phyloP scores from a whole-genome alignment of 1,140 invertebrate genomes.

The Nilaparvata lugens region DNA sequence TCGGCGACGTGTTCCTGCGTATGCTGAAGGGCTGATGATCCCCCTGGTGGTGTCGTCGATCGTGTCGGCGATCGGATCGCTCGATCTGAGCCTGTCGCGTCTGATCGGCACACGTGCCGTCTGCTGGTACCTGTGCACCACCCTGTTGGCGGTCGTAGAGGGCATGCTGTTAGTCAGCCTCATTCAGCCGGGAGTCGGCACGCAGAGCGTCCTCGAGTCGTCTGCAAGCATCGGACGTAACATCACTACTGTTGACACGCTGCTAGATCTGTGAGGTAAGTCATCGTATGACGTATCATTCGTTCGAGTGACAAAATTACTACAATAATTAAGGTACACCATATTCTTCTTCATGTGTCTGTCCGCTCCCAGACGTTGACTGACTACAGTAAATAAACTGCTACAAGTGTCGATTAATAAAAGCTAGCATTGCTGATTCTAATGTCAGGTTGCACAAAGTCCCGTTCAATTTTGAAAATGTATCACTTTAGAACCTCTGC shows the following conservation, averaged over 20 bases:
- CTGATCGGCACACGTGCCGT: conserved; percentile 27
- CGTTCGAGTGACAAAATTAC: no score
- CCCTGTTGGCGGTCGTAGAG: conserved; percentile 27
- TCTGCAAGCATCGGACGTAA: conserved; percentile 34
- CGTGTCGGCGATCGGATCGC: conserved; percentile 72
- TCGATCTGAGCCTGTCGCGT: conserved; percentile 27
- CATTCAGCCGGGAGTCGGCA: conserved; percentile 30
- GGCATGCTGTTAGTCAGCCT: conserved; percentile 27
- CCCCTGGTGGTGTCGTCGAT: conserved; percentile 82
- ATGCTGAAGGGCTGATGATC: conserved; percentile 87
- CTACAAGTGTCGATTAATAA: no score
- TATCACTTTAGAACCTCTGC: no score
- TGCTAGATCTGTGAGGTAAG: conserved; percentile 77
- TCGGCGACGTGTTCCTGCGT: conserved; percentile 79
- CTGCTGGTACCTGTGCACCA: conserved; percentile 27
- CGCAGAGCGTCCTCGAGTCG: conserved; percentile 11
- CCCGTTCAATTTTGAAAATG: no score
- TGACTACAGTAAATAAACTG: no score
- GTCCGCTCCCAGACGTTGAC: no score
- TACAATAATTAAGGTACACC: no score
- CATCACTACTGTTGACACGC: conserved; percentile 70
- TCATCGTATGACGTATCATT: no score
- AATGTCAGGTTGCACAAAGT: no score
- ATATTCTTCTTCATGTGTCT: no score
- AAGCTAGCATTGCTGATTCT: no score